phyloP scores from a whole-genome alignment of 2,888 invertebrate genomes.

The Petrolisthes cinctipes region DNA sequence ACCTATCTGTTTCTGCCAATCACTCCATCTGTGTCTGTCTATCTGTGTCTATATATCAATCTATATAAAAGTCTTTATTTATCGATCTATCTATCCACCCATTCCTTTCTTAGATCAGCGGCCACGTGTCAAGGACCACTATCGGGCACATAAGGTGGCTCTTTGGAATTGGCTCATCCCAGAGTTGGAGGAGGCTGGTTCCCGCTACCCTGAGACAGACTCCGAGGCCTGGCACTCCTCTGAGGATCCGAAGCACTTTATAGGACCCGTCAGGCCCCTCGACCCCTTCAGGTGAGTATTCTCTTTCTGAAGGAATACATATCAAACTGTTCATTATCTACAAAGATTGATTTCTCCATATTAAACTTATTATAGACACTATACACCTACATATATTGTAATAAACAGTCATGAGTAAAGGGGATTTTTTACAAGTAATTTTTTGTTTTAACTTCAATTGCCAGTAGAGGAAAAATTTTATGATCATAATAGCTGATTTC shows the following conservation, averaged over 20 bases:
- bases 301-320: background rate
- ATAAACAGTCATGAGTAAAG: too few relatives aligned
- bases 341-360: too few relatives aligned
- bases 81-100: background rate
- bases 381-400: too few relatives aligned
- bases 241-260: constrained; percentile 60
- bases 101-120: constrained; percentile 81
- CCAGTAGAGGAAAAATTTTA: too few relatives aligned
- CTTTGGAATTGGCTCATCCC: constrained; percentile 96
- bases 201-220: constrained; percentile 50
- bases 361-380: too few relatives aligned
- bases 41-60: background rate
- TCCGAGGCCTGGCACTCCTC: constrained; percentile 57
- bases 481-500: too few relatives aligned
- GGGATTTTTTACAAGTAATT: too few relatives aligned
- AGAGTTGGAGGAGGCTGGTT: constrained; percentile 72
- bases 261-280: constrained; percentile 63
- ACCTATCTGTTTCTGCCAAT: background rate
- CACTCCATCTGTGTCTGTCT: background rate
- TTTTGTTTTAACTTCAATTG: too few relatives aligned
- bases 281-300: constrained; percentile 61
- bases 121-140: constrained; percentile 91
- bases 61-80: background rate
- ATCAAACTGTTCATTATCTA: too few relatives aligned
- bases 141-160: constrained; percentile 92